Base-by-base conservation (phyloP, 2,113 vertebrate genomes). In the Lethenteron reissneri region DNA sequence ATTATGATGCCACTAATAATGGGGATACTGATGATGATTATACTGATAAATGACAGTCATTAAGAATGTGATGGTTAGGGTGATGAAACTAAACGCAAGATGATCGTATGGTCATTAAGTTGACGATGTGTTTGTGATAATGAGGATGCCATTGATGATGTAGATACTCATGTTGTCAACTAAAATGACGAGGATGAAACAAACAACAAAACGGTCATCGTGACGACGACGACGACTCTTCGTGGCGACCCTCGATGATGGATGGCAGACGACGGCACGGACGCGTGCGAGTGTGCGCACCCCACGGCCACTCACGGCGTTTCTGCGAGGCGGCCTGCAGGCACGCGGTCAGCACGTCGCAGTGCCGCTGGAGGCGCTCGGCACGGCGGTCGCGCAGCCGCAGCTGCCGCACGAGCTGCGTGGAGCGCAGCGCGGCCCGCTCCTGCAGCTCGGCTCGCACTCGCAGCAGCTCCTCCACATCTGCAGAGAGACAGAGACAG, bases 291-390 rank as follows among this genome's bases (percentile, higher is more conserved):
- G 14, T 59, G 25, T 70, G 25, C 2, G 70, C 25, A 11, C 3
- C 7, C 57, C 1, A 71, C 68, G 2, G 12, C 57, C 72, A 82
- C 92, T 91, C 82, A 99, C 92, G 74, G 78, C 92, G 83, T 79
- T 99, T 99, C 62, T 87, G 89, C 1, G 94, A 99, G 74, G 88
- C 87, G 0, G 94, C 94, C 79, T 99, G 94, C 70, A 99, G 79
- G 76, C 85, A 96, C 1, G 94, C 94, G 0, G 94, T 99, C 78
- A 99, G 79, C 10, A 99, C 80, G 75, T 96, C 94, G 2, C 84
- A 90, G 78, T 90, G 89, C 81, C 83, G 92, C 82, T 95, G 92
- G 12, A 87, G 78, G 70, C 92, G 88, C 75, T 88, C 82, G 56
- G 78, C 74, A 1, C 91, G 84, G 15, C 85, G 78, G 74, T 99